Percentiles rank a stretch among this genome's conserved stretches.
Conservation (phyloP, 2,888 invertebrate species). For the Pelosia muscerda region DNA sequence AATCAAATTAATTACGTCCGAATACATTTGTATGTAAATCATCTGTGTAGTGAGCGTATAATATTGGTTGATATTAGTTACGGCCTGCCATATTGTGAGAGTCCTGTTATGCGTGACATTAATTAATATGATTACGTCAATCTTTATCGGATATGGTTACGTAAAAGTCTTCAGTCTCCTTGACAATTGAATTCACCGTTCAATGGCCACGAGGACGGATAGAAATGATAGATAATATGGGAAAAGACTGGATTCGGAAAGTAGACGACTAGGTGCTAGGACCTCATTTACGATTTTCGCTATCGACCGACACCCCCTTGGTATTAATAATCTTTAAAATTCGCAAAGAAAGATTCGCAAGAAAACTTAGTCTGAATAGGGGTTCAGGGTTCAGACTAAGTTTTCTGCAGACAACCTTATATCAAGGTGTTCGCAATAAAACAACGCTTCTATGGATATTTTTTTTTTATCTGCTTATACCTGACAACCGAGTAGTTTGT, state of each 20-base stretch:
- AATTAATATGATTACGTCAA: slow-evolving; percentile 31
- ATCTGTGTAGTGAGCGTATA: slow-evolving; percentile 38
- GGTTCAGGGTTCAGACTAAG: too few relatives aligned
- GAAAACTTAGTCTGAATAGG: too few relatives aligned
- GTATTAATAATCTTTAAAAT: too few relatives aligned
- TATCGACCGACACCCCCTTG: too few relatives aligned
- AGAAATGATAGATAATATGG: neutral
- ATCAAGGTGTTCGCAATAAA: too few relatives aligned
- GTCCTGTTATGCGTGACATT: slow-evolving; percentile 42
- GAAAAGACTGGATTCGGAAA: neutral
- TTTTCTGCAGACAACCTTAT: too few relatives aligned
- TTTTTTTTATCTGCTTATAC: too few relatives aligned
- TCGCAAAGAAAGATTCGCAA: too few relatives aligned
- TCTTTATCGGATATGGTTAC: neutral
- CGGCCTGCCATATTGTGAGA: slow-evolving; percentile 33
- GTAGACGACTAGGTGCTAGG: neutral
- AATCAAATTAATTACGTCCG: slow-evolving; percentile 21
- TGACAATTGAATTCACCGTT: neutral
- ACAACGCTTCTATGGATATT: too few relatives aligned
- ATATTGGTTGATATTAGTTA: slow-evolving; percentile 35
- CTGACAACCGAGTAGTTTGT: too few relatives aligned
- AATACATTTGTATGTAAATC: slow-evolving; percentile 46
- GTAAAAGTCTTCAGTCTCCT: neutral
- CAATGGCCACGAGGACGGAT: neutral
- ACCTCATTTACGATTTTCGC: too few relatives aligned